phyloP scores from a whole-genome alignment of 2,888 invertebrate genomes.

The Platycheirus rosarum region DNA sequence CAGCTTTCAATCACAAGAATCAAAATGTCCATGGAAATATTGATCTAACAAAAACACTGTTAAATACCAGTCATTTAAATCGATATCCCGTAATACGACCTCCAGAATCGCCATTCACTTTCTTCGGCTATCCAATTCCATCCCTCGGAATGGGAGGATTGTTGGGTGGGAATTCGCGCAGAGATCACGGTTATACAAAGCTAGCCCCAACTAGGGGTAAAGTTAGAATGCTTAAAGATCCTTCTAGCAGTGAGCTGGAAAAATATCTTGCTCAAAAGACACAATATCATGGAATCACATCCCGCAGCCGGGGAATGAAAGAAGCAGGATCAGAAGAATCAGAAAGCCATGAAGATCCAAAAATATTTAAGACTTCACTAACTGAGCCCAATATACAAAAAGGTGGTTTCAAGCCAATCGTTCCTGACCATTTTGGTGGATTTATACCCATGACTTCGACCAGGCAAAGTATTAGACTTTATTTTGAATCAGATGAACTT shows the following conservation, averaged over 20 bases:
- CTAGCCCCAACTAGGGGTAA: constrained; percentile 78
- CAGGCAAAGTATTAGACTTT: constrained; percentile 31
- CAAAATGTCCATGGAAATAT: constrained; percentile 85
- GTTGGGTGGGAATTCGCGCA: constrained; percentile 82
- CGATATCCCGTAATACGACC: constrained; percentile 75
- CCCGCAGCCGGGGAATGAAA: constrained; percentile 76
- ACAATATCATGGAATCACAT: constrained; percentile 76
- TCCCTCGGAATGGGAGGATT: constrained; percentile 88
- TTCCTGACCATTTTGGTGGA: constrained; percentile 88
- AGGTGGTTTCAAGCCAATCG: constrained; percentile 90
- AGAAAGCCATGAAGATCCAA: constrained; percentile 78
- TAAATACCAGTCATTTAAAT: constrained; percentile 82
- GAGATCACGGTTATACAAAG: constrained; percentile 81
- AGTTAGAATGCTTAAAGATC: constrained; percentile 81
- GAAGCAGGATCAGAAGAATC: constrained; percentile 79
- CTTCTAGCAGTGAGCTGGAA: constrained; percentile 81
- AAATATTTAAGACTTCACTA: constrained; percentile 80
- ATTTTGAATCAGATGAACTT: constrained; percentile 19
- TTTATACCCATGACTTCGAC: constrained; percentile 87
- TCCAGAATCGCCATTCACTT: constrained; percentile 87
- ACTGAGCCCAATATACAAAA: constrained; percentile 85
- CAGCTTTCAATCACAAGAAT: constrained; percentile 81
- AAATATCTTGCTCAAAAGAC: constrained; percentile 79
- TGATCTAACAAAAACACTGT: constrained; percentile 82
- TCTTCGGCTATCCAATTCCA: constrained; percentile 92